Base-by-base conservation (phyloP, 37 sponge, comb jelly and placozoan genomes). In the Tethya wilhelma region DNA sequence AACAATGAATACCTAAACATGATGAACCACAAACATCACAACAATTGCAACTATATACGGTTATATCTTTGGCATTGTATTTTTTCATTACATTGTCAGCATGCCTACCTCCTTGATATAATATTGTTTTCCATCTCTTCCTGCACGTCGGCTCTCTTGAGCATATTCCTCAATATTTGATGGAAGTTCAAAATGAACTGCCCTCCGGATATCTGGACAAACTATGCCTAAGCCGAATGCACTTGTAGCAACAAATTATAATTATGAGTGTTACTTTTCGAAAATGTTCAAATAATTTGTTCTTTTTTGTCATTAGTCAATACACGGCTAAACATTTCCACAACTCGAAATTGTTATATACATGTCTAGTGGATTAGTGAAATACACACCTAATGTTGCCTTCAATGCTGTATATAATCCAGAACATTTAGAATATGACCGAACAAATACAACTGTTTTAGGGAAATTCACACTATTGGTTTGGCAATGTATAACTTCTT, bases 221-320 rank as follows among this genome's bases (percentile, higher is more conserved):
- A 71, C 82, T 32, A 81, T 31, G 22, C 83, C 83, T 38, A 82
- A 19, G 2, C 83, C 83, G 64, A 72, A 82, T 28, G 83, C 65
- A 55, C 37, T 53, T 9, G 80, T 79, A 20, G 80, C 80, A 31
- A 65, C 68, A 4, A 78, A 1, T 41, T 66, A 6, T n/a, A 67
- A 19, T 44, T 66, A 44, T 34, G 14, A 17, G 11, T 20, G 29
- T 23, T 20, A 32, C 19, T 57, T 44, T 29, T 14, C 64, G 74
- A 46, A 84, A 45, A 56, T 28, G 67, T n/a, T 64, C 41, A 83
- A 17, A 69, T n/a, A 44, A 83, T 30, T 34, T n/a, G 25, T 28
- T 74, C 74, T 73, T 46, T 73, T n/a, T 39, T 63, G 19, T 36
- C 28, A 32, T 20, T 20, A 28, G 60, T 59, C 44, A 63, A 30